Percentiles rank a stretch among this genome's conserved stretches.
Conservation (phyloP, 2,888 invertebrate species). For the Nebria brevicollis region DNA sequence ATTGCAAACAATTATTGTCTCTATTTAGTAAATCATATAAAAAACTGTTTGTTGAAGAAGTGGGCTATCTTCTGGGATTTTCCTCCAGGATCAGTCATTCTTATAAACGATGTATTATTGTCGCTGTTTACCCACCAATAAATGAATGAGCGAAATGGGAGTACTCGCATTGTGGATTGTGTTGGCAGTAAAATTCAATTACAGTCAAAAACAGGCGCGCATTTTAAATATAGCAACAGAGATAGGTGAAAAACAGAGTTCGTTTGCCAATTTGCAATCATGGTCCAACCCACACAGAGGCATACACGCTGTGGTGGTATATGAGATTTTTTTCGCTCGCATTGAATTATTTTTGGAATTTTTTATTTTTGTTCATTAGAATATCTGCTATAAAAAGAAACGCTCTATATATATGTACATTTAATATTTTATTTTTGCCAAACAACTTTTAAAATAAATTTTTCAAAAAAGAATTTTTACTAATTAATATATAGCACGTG, state of each 20-base stretch:
- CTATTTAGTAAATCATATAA: too few species aligned
- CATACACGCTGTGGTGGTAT: conserved; percentile 5
- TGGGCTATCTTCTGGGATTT: too few species aligned
- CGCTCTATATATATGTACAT: neutral
- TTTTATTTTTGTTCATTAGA: conserved; percentile 5
- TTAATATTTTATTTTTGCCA: neutral
- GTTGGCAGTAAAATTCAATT: conserved; percentile 41
- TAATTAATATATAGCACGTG: neutral
- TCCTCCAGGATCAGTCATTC: too few species aligned
- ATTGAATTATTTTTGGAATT: conserved; percentile 28
- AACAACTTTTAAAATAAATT: neutral
- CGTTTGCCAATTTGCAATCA: conserved; percentile 33
- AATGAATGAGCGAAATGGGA: conserved; percentile 6
- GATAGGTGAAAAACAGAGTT: conserved; percentile 29
- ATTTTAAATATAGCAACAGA: conserved; percentile 30
- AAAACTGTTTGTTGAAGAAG: too few species aligned
- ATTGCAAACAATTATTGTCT: too few species aligned
- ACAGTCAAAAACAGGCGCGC: conserved; percentile 30
- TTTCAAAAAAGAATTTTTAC: too few species aligned
- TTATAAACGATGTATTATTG: neutral
- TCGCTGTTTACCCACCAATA: neutral
- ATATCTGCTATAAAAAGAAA: neutral
- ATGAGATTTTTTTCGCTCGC: neutral
- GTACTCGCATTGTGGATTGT: conserved; percentile 21
- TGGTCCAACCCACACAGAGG: conserved; percentile 4